Evolutionary conservation across 2,888 invertebrate species (phyloP).

Genomic region (Protophormia terraenovae): DNA sequence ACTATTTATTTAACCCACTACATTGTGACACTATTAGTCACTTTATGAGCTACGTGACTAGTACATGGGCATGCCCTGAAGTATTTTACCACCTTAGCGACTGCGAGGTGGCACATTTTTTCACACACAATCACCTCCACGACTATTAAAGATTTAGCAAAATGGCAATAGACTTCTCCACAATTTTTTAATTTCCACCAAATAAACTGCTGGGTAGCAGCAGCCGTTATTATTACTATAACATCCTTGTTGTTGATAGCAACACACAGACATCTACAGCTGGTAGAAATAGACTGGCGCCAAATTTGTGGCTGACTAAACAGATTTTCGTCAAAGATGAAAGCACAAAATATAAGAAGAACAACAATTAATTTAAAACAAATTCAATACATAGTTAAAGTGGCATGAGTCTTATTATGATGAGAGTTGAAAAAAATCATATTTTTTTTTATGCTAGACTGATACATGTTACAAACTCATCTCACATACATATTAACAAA

Average conservation of each 20-base stretch:
- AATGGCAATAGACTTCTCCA: too few relatives aligned
- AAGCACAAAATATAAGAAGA: slow-evolving; percentile 60
- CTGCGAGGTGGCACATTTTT: too few relatives aligned
- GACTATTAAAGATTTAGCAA: too few relatives aligned
- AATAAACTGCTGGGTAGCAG: too few relatives aligned
- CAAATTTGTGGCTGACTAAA: slow-evolving; percentile 79
- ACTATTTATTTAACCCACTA: too few relatives aligned
- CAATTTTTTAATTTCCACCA: too few relatives aligned
- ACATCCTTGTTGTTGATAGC: slow-evolving; percentile 10
- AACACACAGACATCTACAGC: slow-evolving; percentile 67
- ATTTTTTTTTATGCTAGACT: too few relatives aligned
- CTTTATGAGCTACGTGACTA: too few relatives aligned
- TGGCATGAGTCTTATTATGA: background rate
- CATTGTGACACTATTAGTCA: too few relatives aligned
- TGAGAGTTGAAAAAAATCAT: slow-evolving; percentile 35
- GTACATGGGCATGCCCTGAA: too few relatives aligned
- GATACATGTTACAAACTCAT: slow-evolving; percentile 13
- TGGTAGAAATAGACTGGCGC: slow-evolving; percentile 79
- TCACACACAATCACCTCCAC: too few relatives aligned
- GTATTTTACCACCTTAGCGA: too few relatives aligned
- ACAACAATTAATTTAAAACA: slow-evolving; percentile 21
- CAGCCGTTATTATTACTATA: slow-evolving; percentile 32
- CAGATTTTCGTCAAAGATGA: slow-evolving; percentile 76
- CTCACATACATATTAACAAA: background rate
- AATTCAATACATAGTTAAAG: slow-evolving; percentile 28